Evolutionary conservation across 2,113 vertebrate species (phyloP).

Genomic region (Lanius ludovicianus): DNA sequence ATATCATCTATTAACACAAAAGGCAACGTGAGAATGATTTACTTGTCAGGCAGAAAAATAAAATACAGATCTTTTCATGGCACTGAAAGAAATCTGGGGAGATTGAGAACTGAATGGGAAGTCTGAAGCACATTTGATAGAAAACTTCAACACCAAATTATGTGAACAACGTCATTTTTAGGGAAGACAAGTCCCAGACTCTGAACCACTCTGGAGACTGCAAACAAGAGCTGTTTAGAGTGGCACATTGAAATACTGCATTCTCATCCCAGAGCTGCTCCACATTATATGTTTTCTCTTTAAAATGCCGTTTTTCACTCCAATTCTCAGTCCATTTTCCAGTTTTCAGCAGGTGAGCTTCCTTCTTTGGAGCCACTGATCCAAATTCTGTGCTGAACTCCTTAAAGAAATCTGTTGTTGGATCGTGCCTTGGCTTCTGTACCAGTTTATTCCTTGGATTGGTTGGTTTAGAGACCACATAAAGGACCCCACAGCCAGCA

Average conservation of each 20-base stretch:
- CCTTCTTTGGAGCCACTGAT: too few relatives aligned
- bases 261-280: not conserved
- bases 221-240: not conserved
- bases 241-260: not conserved
- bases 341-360: not conserved
- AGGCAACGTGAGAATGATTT: not conserved
- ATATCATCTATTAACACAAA: not conserved
- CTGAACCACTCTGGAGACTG: not conserved
- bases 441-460: not conserved
- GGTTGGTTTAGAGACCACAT: not conserved
- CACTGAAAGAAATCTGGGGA: not conserved
- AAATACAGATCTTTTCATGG: not conserved
- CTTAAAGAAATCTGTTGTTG: not conserved
- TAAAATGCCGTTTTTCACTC: not conserved
- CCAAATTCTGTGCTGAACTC: not conserved
- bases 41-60: not conserved
- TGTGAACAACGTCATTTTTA: not conserved
- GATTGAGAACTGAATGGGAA: not conserved
- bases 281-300: fast-evolving
- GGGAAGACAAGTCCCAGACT: not conserved
- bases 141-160: not conserved
- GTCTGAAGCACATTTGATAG: not conserved
- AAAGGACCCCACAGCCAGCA: not conserved
- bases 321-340: not conserved
- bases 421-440: not conserved